Base-by-base conservation (phyloP, 2,888 invertebrate genomes). In the Clunio marinus region DNA sequence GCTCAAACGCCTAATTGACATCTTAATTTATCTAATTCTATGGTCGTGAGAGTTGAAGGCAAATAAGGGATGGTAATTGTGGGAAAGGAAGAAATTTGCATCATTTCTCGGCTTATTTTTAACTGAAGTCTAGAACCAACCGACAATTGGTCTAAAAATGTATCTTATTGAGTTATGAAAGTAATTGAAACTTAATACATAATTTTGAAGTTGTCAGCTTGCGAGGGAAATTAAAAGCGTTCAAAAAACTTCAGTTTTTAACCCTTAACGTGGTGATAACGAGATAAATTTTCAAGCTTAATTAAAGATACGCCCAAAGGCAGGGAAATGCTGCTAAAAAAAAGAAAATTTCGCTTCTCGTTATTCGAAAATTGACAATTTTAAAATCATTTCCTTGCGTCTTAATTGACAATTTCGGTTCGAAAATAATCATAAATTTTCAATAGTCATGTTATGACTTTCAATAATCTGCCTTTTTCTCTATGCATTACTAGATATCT, bases 301-400 rank as follows among this genome's bases (percentile, higher is more conserved):
- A 66, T 66, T 66, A 45, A 55, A 55, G 66, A 66, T 32, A 66
- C 66, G 66, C 66, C 66, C 66, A 32, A 63, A 55, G 66, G 66
- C 66, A 55, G 15, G 5, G 25, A 13, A 45, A 15, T 17, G 5
- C 25, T 55, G 57, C 25, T n/a, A 3, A n/a, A 15, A 24, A 51
- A 17, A 57, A n/a, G 57, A 22, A 57, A 57, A 57, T 27, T 51
- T 57, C 57, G 57, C 5, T 57, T 57, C 27, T 13, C 25, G 15
- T 17, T 51, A 7, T 13, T 57, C 15, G 57, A 57, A 45, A 57
- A 57, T 57, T 57, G 27, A 20, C 57, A 57, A 57, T 57, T 57
- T 57, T 5, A 3, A 22, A 57, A 27, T 57, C 25, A 57, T 57
- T 57, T 57, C 57, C 57, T 57, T 27, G 57, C 10, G n/a, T 24